These are phyloP conservation scores for Drosophila mimetica DNA, from an alignment of 2,888 invertebrate species.

Conservation along the genomic window DNA sequence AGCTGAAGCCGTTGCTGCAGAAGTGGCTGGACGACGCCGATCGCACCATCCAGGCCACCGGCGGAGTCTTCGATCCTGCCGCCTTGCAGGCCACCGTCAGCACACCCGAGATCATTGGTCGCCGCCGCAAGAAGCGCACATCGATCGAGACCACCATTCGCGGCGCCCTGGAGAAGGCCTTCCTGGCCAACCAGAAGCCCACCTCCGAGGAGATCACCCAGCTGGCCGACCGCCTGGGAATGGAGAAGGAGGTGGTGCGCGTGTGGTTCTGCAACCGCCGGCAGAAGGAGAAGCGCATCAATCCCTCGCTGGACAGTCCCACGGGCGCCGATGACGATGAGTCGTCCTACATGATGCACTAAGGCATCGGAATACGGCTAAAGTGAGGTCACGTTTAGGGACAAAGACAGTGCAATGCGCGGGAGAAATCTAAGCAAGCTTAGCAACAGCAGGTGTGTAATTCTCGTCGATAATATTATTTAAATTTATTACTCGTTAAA, in stretches of 20 bases:
- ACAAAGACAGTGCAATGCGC: constrained; percentile 70
- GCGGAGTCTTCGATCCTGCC: constrained; percentile 85
- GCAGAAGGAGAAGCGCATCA: constrained; percentile 98
- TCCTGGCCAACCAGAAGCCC: constrained; percentile 97
- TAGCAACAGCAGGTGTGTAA: constrained; percentile 59
- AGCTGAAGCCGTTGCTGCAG: constrained; percentile 97
- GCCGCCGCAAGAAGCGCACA: constrained; percentile 97
- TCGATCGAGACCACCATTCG: constrained; percentile 97
- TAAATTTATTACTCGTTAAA: too few relatives aligned
- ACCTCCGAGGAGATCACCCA: constrained; percentile 98
- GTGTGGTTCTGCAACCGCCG: constrained; percentile 98
- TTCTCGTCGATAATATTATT: background rate
- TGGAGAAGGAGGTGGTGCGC: constrained; percentile 98
- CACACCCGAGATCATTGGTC: constrained; percentile 94
- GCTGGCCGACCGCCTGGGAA: constrained; percentile 95
- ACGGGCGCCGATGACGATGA: constrained; percentile 86
- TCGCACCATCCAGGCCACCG: constrained; percentile 90
- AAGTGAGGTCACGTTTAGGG: constrained; percentile 24
- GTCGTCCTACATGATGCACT: constrained; percentile 82
- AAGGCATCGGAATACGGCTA: constrained; percentile 7
- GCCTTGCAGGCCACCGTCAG: constrained; percentile 89
- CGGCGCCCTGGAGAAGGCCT: constrained; percentile 97
- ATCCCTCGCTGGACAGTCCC: constrained; percentile 92
- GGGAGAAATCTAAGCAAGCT: constrained; percentile 28
- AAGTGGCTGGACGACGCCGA: constrained; percentile 99